These are phyloP conservation scores for Spheniscus humboldti DNA, from an alignment of 2,797 vertebrate genomes.

Conservation along the genomic window DNA sequence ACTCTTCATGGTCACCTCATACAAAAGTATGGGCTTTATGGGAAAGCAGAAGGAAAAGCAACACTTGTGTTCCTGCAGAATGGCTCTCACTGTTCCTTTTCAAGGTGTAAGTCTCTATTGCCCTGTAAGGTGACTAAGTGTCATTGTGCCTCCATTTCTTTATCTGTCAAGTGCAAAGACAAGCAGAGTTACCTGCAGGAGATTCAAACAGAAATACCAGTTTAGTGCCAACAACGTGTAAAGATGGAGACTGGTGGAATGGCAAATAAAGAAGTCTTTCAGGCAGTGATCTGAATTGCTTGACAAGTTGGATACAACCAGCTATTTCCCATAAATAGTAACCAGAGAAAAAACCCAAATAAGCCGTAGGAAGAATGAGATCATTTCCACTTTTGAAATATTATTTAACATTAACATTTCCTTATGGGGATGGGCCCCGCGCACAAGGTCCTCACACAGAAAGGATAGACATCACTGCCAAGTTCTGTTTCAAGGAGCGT, in stretches of 20 bases:
- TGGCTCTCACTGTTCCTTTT: background rate
- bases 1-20: background rate
- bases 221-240: background rate
- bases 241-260: background rate
- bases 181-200: background rate
- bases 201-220: background rate
- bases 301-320: background rate
- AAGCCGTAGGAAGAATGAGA: constrained; percentile 12
- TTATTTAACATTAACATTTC: constrained; percentile 8
- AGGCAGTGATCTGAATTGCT: background rate
- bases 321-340: constrained; percentile 21
- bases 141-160: background rate
- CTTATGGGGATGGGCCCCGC: background rate
- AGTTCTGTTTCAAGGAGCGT: background rate
- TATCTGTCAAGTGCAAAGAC: background rate
- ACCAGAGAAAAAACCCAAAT: constrained; percentile 34
- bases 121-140: background rate
- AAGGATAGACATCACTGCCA: background rate
- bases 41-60: background rate
- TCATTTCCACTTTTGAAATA: constrained; percentile 35
- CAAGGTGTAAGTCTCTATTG: background rate
- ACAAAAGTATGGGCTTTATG: background rate
- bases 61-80: background rate
- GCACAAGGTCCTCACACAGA: background rate
- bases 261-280: background rate